Base-by-base conservation (phyloP, 2,797 vertebrate species). In the Brotula barbata region DNA sequence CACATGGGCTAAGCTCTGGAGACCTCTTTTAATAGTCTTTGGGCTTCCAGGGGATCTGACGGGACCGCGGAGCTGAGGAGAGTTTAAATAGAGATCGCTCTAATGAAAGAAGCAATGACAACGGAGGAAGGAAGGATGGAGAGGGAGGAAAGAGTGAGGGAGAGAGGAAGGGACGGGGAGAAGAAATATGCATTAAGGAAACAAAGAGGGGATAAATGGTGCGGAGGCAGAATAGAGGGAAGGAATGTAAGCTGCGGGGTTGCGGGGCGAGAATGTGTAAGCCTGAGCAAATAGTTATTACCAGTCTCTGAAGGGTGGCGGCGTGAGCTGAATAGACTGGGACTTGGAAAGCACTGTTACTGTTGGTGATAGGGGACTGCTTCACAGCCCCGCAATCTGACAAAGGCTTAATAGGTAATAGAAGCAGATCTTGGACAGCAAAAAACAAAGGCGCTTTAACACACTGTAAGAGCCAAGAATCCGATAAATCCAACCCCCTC, bases 251-350 rank as follows among this genome's bases (percentile, higher is more conserved):
- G 73, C 73, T 59, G 71, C 37, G 16, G 62, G 72, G 68, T 7
- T 12, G 40, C 19, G 21, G 31, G 25, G 28, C 67, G 68, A 78
- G 82, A 84, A 87, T 80, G 80, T 85, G 85, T 78, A 89, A 90
- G 81, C 84, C 87, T 88, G 85, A 90, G 88, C 82, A 91, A 91
- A 90, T 88, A 89, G 85, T 89, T 87, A 88, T 91, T 88, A 90
- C 70, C 76, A 81, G 73, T 80, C 88, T 90, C 85, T 78, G 83
- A 90, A 87, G 87, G 82, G 77, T 68, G 76, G 71, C 58, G 52
- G 79, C 74, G 78, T 84, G 86, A 86, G 80, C 80, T 77, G 90
- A 91, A 90, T 90, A 84, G 85, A 88, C 84, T 72, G 78, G 50
- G 78, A 84, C 62, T 74, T 81, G 60, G 80, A 84, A 77, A 79